A percentile compares a stretch with the other conserved stretches of the same genome.
phyloP scores from a whole-genome alignment of 2,888 invertebrate genomes.

The Heterodera filipjevi region DNA sequence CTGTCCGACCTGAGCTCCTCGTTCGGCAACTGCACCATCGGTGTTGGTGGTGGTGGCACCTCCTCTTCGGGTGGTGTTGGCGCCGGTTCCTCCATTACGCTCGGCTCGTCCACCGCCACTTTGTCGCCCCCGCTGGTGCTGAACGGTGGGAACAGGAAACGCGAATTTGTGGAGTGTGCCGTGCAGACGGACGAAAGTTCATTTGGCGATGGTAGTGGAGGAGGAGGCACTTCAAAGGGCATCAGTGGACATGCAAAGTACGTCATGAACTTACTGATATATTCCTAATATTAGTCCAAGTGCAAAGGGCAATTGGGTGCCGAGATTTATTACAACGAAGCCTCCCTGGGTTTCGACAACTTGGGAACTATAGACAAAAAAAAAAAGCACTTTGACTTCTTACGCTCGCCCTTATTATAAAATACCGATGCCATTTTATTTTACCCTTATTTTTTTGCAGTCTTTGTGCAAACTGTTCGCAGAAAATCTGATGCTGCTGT shows the following conservation, averaged over 20 bases:
- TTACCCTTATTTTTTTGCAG: not conserved
- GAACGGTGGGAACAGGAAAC: not conserved
- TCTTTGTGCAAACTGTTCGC: constrained; percentile 19
- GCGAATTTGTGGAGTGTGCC: constrained; percentile 24
- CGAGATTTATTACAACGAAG: no score
- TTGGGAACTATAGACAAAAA: no score
- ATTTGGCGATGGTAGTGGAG: not conserved
- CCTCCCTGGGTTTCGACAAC: no score
- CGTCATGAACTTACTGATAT: no score
- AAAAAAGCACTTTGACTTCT: no score
- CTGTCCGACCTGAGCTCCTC: constrained; percentile 10
- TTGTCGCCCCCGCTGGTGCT: not conserved
- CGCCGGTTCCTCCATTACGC: not conserved
- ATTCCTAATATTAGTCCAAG: no score
- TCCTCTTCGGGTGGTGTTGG: no score
- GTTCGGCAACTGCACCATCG: not conserved
- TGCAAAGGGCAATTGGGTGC: no score
- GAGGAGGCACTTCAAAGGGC: not conserved
- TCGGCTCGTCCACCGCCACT: not conserved
- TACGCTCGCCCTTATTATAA: no score
- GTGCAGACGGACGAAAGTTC: constrained; percentile 28
- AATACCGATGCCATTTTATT: no score
- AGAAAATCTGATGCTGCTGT: not conserved
- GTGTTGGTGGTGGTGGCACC: not conserved
- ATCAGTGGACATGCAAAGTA: not conserved